Evolutionary conservation across 2,888 invertebrate species (phyloP), one percentile per base, ranked within the genome.

Genomic region (Pandemis corylana): DNA sequence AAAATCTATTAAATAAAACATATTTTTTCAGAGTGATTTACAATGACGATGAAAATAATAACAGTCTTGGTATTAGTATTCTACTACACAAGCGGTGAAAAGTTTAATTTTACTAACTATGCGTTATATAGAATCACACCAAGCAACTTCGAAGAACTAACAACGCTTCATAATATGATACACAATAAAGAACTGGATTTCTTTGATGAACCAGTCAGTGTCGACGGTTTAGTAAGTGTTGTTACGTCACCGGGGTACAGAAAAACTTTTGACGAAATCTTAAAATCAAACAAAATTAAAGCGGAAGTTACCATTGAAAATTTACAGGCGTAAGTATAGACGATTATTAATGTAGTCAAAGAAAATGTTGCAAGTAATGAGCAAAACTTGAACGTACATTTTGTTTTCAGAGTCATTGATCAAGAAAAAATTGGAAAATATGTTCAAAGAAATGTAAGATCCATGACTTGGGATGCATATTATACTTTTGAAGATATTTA

Each of bases 41-140:
- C 64, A 51, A 73, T 74, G 74, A 44, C 61, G 28, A 41, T 41
- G 49, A 69, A 69, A 74, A 36, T 65, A n/a, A 12, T 66, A 13
- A 61, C 61, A 1, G 28, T 15, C 7, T 36, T 71, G 7, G 13
- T 61, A 4, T 70, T 71, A 59, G 36, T 77, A 5, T 59, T 63
- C 64, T 72, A 62, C 59, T 65, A 66, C 42, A 51, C 42, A 12
- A 68, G n/a, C n/a, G 83, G 78, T 46, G 77, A 75, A 67, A 77
- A 78, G 59, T 71, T 79, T 44, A 74, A 73, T 9, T 79, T 76
- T 44, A 83, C 90, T 46, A 86, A 90, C 64, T 93, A 92, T 81
- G 85, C 89, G 76, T 90, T 94, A 46, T 90, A 86, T 75, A 82
- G 91, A 69, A 79, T 94, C 0, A 79, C 80, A 0, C 93, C 94